Percentiles rank a stretch among this genome's conserved stretches.
These are phyloP conservation scores for Pseudanteris insignis DNA, from an alignment of 2,888 invertebrate genomes.

Conservation along the genomic window DNA sequence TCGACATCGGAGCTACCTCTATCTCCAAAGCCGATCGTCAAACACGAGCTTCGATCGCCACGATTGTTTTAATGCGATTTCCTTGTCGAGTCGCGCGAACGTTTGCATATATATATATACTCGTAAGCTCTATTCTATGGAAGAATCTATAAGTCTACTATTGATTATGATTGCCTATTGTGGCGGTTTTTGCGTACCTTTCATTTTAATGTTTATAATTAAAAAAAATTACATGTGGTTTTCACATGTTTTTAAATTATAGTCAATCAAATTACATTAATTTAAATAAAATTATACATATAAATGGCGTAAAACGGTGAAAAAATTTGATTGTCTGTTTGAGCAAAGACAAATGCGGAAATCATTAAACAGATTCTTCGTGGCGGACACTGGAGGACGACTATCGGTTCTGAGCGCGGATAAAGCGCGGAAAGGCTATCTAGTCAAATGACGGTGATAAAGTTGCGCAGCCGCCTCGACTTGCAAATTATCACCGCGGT, in stretches of 20 bases:
- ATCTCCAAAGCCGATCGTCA: constrained; percentile 54
- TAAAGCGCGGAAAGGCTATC: constrained; percentile 39
- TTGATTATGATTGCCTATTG: no score
- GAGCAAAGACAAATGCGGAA: constrained; percentile 39
- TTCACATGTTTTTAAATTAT: no score
- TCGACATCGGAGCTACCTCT: constrained; percentile 33
- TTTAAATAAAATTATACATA: no score
- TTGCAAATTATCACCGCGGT: constrained; percentile 47
- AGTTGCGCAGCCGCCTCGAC: constrained; percentile 41
- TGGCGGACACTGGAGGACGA: constrained; percentile 18
- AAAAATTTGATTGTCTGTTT: constrained; percentile 33
- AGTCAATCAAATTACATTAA: no score
- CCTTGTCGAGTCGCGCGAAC: constrained; percentile 49
- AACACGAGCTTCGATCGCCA: constrained; percentile 49
- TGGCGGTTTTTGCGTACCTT: no score
- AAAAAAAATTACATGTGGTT: no score
- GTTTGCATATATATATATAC: constrained; percentile 29
- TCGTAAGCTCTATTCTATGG: constrained; percentile 14
- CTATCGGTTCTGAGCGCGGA: constrained; percentile 30
- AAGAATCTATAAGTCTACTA: no score
- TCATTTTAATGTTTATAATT: no score
- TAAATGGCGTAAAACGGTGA: no score
- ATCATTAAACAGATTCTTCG: constrained; percentile 39
- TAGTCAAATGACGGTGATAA: constrained; percentile 45
- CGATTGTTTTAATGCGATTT: constrained; percentile 58